Evolutionary conservation across 37 sponge, comb jelly and placozoan species (phyloP).

Genomic region (Crambe crambe): DNA sequence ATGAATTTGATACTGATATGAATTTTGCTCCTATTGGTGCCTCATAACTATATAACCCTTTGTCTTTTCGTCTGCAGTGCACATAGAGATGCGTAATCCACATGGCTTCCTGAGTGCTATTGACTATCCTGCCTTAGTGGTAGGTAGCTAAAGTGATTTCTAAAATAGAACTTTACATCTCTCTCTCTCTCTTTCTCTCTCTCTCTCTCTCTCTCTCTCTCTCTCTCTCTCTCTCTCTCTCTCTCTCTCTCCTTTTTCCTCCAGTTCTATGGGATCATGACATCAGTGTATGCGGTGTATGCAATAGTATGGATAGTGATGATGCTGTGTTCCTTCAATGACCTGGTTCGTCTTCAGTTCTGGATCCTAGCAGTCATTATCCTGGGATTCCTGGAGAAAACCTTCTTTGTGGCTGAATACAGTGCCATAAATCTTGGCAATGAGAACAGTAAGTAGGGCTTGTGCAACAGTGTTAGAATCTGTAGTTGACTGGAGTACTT

Average conservation of each 20-base stretch:
- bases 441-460: conserved; percentile 28
- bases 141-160: conserved; percentile 7
- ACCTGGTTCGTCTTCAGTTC: conserved; percentile 80
- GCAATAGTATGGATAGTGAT: conserved; percentile 49
- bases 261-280: conserved; percentile 77
- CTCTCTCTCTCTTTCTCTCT: conserved; percentile 25
- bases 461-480: too few species aligned
- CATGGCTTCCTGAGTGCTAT: conserved; percentile 72
- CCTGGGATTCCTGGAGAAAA: conserved; percentile 74
- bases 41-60: neutral
- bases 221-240: conserved; percentile 45
- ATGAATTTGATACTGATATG: too few species aligned
- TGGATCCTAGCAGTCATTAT: conserved; percentile 68
- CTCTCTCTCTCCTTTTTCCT: neutral
- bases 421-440: conserved; percentile 42
- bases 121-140: conserved; percentile 75
- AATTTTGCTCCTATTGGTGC: neutral
- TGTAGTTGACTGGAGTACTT: too few species aligned
- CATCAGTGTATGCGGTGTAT: conserved; percentile 55
- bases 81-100: conserved; percentile 55
- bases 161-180: neutral
- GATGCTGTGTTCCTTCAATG: conserved; percentile 63
- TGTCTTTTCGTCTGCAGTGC: conserved; percentile 10
- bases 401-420: conserved; percentile 71
- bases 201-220: conserved; percentile 44